phyloP scores from a whole-genome alignment of 2,113 vertebrate genomes.

The Nipponia nippon region DNA sequence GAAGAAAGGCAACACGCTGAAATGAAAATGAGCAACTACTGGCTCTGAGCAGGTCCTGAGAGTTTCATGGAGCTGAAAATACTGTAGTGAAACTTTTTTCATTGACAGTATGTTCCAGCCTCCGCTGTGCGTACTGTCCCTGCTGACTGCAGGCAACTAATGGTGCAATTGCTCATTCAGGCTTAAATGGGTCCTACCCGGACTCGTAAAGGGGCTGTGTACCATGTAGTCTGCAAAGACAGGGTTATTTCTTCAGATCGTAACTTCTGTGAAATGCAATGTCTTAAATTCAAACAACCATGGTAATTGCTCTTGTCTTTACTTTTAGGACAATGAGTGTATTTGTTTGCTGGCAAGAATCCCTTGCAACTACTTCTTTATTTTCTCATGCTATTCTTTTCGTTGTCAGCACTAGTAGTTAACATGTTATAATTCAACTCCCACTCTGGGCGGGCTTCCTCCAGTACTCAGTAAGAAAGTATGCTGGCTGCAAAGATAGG shows the following conservation, averaged over 20 bases:
- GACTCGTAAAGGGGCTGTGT: background rate
- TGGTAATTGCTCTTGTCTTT: background rate
- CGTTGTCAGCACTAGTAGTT: background rate
- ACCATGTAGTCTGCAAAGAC: fast-evolving
- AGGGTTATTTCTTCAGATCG: background rate
- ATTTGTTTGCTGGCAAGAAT: background rate
- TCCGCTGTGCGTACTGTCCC: background rate
- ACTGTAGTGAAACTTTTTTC: background rate
- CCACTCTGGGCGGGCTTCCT: background rate
- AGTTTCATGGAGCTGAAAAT: background rate
- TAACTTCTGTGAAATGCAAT: fast-evolving
- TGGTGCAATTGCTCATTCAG: background rate
- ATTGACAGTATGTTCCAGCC: background rate
- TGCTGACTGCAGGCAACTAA: background rate
- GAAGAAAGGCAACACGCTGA: background rate
- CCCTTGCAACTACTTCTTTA: background rate
- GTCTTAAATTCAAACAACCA: fast-evolving
- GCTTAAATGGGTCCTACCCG: fast-evolving
- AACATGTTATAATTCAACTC: background rate
- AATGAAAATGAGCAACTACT: background rate
- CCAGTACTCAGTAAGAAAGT: background rate
- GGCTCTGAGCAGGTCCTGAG: background rate
- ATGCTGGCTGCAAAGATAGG: background rate
- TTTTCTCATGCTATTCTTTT: background rate
- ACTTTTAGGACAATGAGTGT: background rate